Conservation (phyloP, 2,888 invertebrate genomes). For the Dermolepida albohirtum region DNA sequence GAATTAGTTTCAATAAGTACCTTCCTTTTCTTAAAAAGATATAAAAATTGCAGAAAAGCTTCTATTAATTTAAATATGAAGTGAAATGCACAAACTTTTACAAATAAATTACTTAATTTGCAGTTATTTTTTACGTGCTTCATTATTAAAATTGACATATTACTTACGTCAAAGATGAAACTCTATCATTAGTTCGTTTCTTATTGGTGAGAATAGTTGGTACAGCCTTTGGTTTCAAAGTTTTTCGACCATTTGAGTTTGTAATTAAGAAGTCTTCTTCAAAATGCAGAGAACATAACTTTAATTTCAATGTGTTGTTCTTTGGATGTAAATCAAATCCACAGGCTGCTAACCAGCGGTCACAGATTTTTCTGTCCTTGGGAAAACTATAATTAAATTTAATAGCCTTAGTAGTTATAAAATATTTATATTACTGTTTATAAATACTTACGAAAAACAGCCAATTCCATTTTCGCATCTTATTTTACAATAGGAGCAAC, state of each 20-base stretch:
- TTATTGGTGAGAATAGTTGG: constrained; percentile 1
- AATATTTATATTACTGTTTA: too few species aligned
- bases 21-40: too few species aligned
- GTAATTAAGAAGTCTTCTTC: constrained; percentile 13
- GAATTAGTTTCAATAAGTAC: too few species aligned
- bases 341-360: constrained; percentile 17
- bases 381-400: constrained; percentile 8
- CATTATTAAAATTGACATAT: too few species aligned
- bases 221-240: constrained; percentile 6
- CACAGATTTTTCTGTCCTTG: constrained; percentile 22
- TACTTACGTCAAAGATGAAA: background rate
- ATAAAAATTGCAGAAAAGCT: too few species aligned
- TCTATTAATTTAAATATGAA: too few species aligned
- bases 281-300: constrained; percentile 25
- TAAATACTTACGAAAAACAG: constrained; percentile 30
- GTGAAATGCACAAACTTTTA: too few species aligned
- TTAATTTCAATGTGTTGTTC: constrained; percentile 24
- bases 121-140: too few species aligned
- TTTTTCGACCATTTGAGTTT: constrained; percentile 8
- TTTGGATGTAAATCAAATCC: constrained; percentile 27
- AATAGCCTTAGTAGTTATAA: too few species aligned
- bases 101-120: too few species aligned
- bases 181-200: background rate
- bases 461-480: constrained; percentile 25
- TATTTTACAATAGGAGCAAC: constrained; percentile 21